Evolutionary conservation across 2,113 vertebrate species (phyloP).

Genomic region (Oryzias javanicus): DNA sequence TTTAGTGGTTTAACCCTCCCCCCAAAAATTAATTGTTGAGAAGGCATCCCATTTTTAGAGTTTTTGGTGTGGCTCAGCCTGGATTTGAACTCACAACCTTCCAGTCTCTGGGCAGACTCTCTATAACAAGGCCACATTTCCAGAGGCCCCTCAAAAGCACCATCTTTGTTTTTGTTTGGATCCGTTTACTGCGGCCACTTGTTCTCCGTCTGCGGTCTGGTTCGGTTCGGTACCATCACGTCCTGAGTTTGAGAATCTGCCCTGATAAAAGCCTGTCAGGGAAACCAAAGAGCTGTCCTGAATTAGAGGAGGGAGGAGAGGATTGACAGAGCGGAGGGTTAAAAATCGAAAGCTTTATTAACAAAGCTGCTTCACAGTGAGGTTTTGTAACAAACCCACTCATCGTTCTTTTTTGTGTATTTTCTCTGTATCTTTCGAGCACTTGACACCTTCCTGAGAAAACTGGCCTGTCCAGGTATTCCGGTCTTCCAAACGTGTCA

Average conservation of each 20-base stretch:
- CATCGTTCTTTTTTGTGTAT: constrained; percentile 13
- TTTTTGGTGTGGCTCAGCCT: too few relatives aligned
- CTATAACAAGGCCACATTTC: too few relatives aligned
- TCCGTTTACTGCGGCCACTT: background rate
- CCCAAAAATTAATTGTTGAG: too few relatives aligned
- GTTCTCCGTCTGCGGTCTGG: constrained; percentile 11
- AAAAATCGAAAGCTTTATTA: too few relatives aligned
- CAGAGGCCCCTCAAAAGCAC: too few relatives aligned
- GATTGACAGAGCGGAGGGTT: constrained; percentile 50
- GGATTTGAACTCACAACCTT: too few relatives aligned
- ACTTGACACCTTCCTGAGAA: constrained; percentile 63
- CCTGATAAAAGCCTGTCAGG: constrained; percentile 66
- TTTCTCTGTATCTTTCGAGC: constrained; percentile 19
- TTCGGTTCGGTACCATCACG: constrained; percentile 24
- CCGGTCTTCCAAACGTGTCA: constrained; percentile 70
- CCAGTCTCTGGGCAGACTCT: too few relatives aligned
- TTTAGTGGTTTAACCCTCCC: too few relatives aligned
- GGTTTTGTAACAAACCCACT: constrained; percentile 10
- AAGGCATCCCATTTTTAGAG: too few relatives aligned
- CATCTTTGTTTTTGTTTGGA: constrained; percentile 17
- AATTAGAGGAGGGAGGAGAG: constrained; percentile 30
- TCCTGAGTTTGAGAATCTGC: constrained; percentile 46
- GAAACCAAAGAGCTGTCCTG: constrained; percentile 68
- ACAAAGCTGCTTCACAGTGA: too few relatives aligned
- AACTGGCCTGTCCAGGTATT: constrained; percentile 70